phyloP scores from a whole-genome alignment of 2,797 vertebrate genomes.

The Enoplosus armatus region DNA sequence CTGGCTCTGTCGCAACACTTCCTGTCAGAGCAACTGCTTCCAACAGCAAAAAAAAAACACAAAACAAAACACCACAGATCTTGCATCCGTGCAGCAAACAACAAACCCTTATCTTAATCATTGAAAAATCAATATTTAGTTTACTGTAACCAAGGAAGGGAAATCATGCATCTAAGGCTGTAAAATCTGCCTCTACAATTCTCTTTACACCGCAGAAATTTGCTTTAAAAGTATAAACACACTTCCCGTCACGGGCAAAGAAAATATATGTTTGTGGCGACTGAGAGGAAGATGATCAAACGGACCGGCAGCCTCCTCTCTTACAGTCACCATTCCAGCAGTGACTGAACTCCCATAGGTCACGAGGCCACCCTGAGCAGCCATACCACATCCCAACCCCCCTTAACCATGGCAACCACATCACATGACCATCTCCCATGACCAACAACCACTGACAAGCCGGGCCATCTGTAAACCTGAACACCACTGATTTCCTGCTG shows the following conservation, averaged over 20 bases:
- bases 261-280: slow-evolving; percentile 20
- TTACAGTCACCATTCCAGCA: slow-evolving; percentile 72
- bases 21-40: slow-evolving; percentile 70
- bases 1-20: slow-evolving; percentile 77
- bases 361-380: slow-evolving; percentile 73
- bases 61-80: slow-evolving; percentile 4
- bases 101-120: slow-evolving; percentile 17
- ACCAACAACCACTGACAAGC: slow-evolving; percentile 63
- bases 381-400: slow-evolving; percentile 77
- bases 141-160: slow-evolving; percentile 3
- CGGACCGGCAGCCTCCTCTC: slow-evolving; percentile 43
- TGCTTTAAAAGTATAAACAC: neutral
- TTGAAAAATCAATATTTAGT: slow-evolving; percentile 35
- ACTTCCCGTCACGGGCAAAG: slow-evolving; percentile 10
- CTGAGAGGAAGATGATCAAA: slow-evolving; percentile 55
- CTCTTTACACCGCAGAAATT: neutral
- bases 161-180: neutral
- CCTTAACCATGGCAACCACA: slow-evolving; percentile 78
- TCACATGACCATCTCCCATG: slow-evolving; percentile 79
- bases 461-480: slow-evolving; percentile 52
- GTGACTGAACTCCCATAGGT: slow-evolving; percentile 68
- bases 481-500: slow-evolving; percentile 32
- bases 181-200: neutral
- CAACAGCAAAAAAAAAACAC: slow-evolving; percentile 39
- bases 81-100: slow-evolving; percentile 28